A percentile compares a stretch with the other conserved stretches of the same genome.
Evolutionary conservation across 2,797 vertebrate genomes (phyloP).

Genomic region (Psittacula derbiana): DNA sequence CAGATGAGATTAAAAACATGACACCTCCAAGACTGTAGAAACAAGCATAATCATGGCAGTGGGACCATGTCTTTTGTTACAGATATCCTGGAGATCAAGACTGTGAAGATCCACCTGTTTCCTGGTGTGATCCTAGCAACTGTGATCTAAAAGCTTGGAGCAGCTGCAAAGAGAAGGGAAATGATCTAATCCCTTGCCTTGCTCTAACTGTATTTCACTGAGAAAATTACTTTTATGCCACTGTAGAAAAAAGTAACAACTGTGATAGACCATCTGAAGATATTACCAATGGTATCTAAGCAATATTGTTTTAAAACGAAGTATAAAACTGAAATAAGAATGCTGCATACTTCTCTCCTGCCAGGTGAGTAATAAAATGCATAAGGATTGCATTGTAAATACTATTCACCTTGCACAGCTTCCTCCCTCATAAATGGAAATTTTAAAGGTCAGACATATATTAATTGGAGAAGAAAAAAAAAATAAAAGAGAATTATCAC

Average conservation of each 20-base stretch:
- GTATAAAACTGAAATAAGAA: not conserved
- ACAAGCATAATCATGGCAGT: not conserved
- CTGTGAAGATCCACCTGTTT: not conserved
- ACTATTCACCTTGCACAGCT: not conserved
- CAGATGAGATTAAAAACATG: not conserved
- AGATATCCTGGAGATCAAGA: not conserved
- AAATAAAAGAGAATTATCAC: not conserved
- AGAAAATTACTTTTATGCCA: not conserved
- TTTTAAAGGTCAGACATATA: not conserved
- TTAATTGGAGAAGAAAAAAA: not conserved
- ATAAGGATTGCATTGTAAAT: not conserved
- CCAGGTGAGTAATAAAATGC: not conserved
- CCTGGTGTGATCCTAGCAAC: not conserved
- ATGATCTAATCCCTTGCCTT: not conserved
- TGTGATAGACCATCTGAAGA: not conserved
- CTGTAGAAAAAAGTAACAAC: not conserved
- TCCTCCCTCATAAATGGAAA: not conserved
- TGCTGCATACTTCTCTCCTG: not conserved
- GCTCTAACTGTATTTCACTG: not conserved
- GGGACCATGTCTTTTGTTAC: not conserved
- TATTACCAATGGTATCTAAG: not conserved
- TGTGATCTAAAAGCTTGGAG: not conserved
- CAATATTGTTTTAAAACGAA: not conserved
- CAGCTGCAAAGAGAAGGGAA: not conserved
- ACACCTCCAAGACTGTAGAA: not conserved